phyloP scores from a whole-genome alignment of 2,113 vertebrate genomes.

The Aphelocoma coerulescens region DNA sequence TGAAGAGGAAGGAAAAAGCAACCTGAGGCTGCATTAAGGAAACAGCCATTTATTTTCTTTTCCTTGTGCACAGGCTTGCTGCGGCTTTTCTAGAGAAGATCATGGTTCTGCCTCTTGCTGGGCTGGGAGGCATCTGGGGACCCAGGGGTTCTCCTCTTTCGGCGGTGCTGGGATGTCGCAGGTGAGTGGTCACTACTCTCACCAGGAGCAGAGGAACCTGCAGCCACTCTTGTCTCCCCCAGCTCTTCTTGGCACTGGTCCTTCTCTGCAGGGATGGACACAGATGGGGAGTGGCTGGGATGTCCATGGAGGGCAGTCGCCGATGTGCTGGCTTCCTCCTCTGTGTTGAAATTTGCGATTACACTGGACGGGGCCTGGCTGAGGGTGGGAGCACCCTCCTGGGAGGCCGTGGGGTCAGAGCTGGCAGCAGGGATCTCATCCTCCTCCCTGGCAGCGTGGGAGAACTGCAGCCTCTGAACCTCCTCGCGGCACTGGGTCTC shows the following conservation, averaged over 20 bases:
- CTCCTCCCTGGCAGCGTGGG: neutral
- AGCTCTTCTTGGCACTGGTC: neutral
- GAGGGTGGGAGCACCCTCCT: neutral
- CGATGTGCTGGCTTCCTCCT: neutral
- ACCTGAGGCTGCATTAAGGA: neutral
- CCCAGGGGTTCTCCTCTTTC: neutral
- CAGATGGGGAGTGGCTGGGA: neutral
- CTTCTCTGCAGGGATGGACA: neutral
- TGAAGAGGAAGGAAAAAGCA: neutral
- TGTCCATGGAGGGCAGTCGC: too few species aligned
- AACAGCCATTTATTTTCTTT: neutral
- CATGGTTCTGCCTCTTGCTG: neutral
- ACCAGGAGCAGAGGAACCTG: neutral
- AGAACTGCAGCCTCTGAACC: neutral
- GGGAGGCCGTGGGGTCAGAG: neutral
- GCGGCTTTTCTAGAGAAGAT: neutral
- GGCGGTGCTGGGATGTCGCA: accelerated
- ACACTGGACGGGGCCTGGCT: neutral
- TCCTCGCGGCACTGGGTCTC: neutral
- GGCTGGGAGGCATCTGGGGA: neutral
- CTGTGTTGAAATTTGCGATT: accelerated
- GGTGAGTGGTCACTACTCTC: neutral
- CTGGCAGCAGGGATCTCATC: neutral
- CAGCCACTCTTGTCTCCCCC: neutral
- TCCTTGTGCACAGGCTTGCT: neutral